phyloP scores from a whole-genome alignment of 2,797 vertebrate species.

The Kryptolebias ocellatus region DNA sequence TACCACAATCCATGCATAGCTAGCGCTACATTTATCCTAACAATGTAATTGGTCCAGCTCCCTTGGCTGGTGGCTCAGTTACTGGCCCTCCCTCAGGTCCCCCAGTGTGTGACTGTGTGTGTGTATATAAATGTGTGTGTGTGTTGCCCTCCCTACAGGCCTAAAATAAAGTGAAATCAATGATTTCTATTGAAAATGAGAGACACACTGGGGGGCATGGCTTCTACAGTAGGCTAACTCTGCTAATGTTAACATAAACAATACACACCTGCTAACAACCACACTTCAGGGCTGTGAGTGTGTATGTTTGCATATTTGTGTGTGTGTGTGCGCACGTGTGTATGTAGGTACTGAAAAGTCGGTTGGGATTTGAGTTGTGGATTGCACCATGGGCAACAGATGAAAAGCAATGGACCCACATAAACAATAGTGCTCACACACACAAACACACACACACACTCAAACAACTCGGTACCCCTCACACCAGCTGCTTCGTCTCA shows the following conservation, averaged over 20 bases:
- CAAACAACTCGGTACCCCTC: slow-evolving; percentile 3
- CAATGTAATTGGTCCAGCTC: slow-evolving; percentile 89
- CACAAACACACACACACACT: slow-evolving; percentile 24
- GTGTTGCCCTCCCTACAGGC: slow-evolving; percentile 73
- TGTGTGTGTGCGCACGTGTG: slow-evolving; percentile 27
- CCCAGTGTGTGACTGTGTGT: slow-evolving; percentile 34
- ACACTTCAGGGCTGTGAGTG: slow-evolving; percentile 69
- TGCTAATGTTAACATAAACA: slow-evolving; percentile 82
- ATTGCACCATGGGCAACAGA: slow-evolving; percentile 80
- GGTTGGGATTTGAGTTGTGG: slow-evolving; percentile 40
- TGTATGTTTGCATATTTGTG: slow-evolving; percentile 37
- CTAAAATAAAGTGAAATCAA: slow-evolving; percentile 84
- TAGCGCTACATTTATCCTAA: slow-evolving; percentile 83
- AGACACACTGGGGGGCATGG: slow-evolving; percentile 55
- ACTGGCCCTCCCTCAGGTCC: slow-evolving; percentile 82
- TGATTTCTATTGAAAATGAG: slow-evolving; percentile 76
- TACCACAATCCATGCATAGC: slow-evolving; percentile 87
- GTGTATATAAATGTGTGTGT: slow-evolving; percentile 27
- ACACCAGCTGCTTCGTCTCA: slow-evolving; percentile 18
- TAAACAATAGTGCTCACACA: slow-evolving; percentile 30
- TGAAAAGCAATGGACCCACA: slow-evolving; percentile 75
- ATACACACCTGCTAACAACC: slow-evolving; percentile 81
- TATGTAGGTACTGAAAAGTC: slow-evolving; percentile 20
- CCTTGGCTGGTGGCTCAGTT: slow-evolving; percentile 85
- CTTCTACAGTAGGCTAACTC: slow-evolving; percentile 54